A percentile compares a stretch with the other conserved stretches of the same genome.
Conservation (phyloP, 2,113 vertebrate genomes). For the Rhinoptilus africanus region DNA sequence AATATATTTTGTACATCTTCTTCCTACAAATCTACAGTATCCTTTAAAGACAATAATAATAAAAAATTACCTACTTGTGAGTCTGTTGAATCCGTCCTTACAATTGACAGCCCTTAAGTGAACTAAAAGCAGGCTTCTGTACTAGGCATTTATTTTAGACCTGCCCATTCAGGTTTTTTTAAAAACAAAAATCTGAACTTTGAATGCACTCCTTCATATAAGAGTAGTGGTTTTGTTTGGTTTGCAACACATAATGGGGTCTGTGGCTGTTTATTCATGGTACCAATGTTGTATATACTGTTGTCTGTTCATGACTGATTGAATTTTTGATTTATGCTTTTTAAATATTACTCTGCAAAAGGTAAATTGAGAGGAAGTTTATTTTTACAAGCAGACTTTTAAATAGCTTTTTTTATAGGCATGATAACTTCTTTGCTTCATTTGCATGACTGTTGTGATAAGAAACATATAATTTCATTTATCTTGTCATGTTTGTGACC, state of each 20-base stretch:
- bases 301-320: background rate
- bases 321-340: background rate
- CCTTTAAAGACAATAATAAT: background rate
- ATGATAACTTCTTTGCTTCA: background rate
- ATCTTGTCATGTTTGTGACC: background rate
- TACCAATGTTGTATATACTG: background rate
- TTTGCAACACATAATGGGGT: background rate
- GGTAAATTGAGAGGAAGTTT: background rate
- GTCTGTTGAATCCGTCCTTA: background rate
- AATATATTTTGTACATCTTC: background rate
- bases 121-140: background rate
- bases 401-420: background rate
- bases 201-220: background rate
- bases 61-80: background rate
- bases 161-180: background rate
- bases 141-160: background rate
- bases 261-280: background rate
- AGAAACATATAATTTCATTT: background rate
- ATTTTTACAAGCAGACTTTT: background rate
- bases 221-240: background rate
- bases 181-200: background rate
- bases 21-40: background rate
- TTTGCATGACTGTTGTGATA: background rate
- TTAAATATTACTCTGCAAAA: background rate
- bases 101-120: background rate